Percentiles rank a stretch among this genome's conserved stretches.
phyloP scores from a whole-genome alignment of 1,140 invertebrate genomes.

The Bursaphelenchus mucronatus region DNA sequence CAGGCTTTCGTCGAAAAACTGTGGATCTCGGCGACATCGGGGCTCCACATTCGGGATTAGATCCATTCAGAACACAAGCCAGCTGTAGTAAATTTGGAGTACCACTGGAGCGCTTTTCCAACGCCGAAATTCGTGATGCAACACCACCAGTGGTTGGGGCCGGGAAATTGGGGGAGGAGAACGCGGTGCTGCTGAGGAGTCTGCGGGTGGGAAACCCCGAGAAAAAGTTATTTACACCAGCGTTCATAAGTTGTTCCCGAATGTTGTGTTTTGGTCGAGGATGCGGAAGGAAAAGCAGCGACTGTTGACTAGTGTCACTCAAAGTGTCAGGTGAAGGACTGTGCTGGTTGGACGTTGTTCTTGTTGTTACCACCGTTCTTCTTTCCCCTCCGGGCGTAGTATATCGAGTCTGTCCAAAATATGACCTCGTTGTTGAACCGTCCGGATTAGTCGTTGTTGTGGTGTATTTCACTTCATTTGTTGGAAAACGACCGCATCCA shows the following conservation, averaged over 20 bases:
- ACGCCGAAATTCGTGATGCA: conserved; percentile 41
- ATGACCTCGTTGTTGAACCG: conserved; percentile 13
- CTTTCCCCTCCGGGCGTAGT: neutral
- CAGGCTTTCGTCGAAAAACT: conserved; percentile 45
- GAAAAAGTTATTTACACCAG: conserved; percentile 27
- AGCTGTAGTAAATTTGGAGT: conserved; percentile 40
- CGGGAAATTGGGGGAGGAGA: conserved; percentile 28
- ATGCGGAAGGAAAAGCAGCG: conserved; percentile 40
- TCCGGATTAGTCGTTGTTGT: conserved; percentile 26
- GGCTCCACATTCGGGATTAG: neutral
- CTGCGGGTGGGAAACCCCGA: neutral
- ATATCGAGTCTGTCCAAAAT: conserved; percentile 16
- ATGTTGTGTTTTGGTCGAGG: conserved; percentile 49
- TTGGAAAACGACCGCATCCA: conserved; percentile 44
- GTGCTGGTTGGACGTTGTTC: conserved; percentile 17
- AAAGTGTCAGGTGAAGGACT: conserved; percentile 34
- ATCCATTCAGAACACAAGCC: conserved; percentile 26
- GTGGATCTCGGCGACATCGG: conserved; percentile 41
- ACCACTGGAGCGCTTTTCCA: conserved; percentile 42
- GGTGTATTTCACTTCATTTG: conserved; percentile 32
- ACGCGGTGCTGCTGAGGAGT: conserved; percentile 13
- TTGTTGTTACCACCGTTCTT: neutral
- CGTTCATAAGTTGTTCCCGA: conserved; percentile 45
- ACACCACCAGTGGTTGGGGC: conserved; percentile 44
- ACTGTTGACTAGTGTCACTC: conserved; percentile 35